Evolutionary conservation across 2,888 invertebrate genomes (phyloP).

Genomic region (Chesias legatella): DNA sequence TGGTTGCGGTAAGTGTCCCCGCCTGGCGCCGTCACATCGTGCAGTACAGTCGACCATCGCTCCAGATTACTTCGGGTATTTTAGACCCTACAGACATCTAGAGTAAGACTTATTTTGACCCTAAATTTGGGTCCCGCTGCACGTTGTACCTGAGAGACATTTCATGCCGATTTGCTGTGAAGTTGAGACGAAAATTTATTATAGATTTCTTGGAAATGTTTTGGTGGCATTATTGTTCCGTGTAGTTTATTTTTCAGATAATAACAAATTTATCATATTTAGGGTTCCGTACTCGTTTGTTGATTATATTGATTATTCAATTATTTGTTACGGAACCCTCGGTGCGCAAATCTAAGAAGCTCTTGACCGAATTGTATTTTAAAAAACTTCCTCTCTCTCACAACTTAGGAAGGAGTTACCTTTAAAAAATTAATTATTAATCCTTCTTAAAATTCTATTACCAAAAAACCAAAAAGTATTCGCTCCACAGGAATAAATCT

Average conservation of each 20-base stretch:
- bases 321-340: too few species aligned
- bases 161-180: slow-evolving; percentile 37
- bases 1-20: slow-evolving; percentile 18
- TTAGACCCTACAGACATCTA: slow-evolving; percentile 27
- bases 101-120: background rate
- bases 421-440: too few species aligned
- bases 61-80: slow-evolving; percentile 22
- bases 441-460: too few species aligned
- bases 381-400: too few species aligned
- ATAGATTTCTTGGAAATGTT: slow-evolving; percentile 23
- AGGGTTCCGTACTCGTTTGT: too few species aligned
- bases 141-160: slow-evolving; percentile 19
- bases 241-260: slow-evolving; percentile 1
- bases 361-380: too few species aligned
- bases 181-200: slow-evolving; percentile 30
- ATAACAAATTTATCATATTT: too few species aligned
- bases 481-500: too few species aligned
- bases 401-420: too few species aligned
- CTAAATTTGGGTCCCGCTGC: background rate
- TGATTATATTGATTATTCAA: too few species aligned
- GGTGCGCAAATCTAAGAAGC: too few species aligned
- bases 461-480: too few species aligned
- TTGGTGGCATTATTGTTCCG: slow-evolving; percentile 1
- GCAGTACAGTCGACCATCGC: slow-evolving; percentile 11
- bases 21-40: slow-evolving; percentile 24